Evolutionary conservation across 2,797 vertebrate species (phyloP), one percentile per base, ranked within the genome.

Genomic region (Pampus argenteus): DNA sequence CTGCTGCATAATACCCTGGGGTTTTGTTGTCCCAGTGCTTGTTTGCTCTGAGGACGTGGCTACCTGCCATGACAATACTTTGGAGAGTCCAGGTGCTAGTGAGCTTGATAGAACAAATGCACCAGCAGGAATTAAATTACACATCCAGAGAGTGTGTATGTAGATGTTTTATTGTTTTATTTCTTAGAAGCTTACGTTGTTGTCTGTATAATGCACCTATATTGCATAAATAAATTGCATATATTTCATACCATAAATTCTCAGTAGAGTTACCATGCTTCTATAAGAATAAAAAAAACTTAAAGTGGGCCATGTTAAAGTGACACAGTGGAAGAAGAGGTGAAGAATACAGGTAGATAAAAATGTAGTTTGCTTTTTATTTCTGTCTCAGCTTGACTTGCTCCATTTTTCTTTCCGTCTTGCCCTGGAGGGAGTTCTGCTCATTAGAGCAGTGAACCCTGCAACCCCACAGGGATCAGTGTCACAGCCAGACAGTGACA

Each of bases 391-490:
- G 79, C 59, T 71, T 52, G 59, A 67, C 58, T 79, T 49, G 67
- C 66, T 88, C 72, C 73, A 49, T 78, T 76, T 83, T 74, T 65
- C 77, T 65, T 52, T 66, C 63, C 54, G 36, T 66, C 75, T 76
- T 78, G 78, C 79, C 87, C 79, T 85, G 65, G 73, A 88, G 89
- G 74, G 80, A 87, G 77, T 84, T 91, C 34, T 89, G 85, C 91
- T 93, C 87, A 89, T 93, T 93, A 91, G 88, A 89, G 91, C 86
- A 78, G 80, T 76, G 83, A 90, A 83, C 81, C 86, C 87, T 86
- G 81, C 80, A 86, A 78, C 76, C 88, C 86, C 78, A 82, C 85
- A 85, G 87, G 87, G 88, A 91, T 89, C 88, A 87, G 80, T 91
- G 88, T 90, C 91, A 88, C 79, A 85, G 70, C 49, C 82, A 91